Conservation (phyloP, 2,113 vertebrate species). For the Haemorhous mexicanus region DNA sequence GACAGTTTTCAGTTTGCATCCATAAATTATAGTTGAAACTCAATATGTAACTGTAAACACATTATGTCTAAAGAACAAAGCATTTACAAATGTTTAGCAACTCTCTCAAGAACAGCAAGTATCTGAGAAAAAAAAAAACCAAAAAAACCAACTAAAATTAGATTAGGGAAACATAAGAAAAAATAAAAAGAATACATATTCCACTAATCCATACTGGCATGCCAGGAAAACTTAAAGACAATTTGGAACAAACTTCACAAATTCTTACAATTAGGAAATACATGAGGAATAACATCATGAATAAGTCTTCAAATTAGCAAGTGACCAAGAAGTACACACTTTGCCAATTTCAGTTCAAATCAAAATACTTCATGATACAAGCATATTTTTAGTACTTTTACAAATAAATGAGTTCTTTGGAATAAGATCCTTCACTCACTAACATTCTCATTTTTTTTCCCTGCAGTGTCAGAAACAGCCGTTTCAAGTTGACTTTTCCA, state of each 20-base stretch:
- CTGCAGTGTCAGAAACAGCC: slow-evolving; percentile 12
- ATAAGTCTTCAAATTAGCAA: slow-evolving; percentile 65
- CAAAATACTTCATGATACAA: slow-evolving; percentile 52
- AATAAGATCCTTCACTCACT: slow-evolving; percentile 28
- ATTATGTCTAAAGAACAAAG: background rate
- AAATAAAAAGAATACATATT: background rate
- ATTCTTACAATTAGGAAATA: slow-evolving; percentile 65
- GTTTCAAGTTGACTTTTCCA: slow-evolving; percentile 9
- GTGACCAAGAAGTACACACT: slow-evolving; percentile 26
- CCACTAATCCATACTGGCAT: slow-evolving; percentile 41
- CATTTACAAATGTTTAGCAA: background rate
- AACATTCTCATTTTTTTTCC: background rate
- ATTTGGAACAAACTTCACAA: slow-evolving; percentile 60
- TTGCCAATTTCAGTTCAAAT: slow-evolving; percentile 57
- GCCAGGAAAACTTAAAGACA: slow-evolving; percentile 66
- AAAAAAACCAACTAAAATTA: background rate
- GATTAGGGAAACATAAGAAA: background rate
- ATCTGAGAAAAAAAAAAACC: background rate
- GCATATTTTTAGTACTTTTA: slow-evolving; percentile 55
- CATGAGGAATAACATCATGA: slow-evolving; percentile 64
- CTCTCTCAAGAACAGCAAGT: background rate
- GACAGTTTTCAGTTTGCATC: background rate
- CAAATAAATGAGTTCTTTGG: slow-evolving; percentile 40
- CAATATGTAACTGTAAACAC: background rate
- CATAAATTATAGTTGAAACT: background rate